phyloP scores from a whole-genome alignment of 2,797 vertebrate genomes.

The Danio albolineatus region DNA sequence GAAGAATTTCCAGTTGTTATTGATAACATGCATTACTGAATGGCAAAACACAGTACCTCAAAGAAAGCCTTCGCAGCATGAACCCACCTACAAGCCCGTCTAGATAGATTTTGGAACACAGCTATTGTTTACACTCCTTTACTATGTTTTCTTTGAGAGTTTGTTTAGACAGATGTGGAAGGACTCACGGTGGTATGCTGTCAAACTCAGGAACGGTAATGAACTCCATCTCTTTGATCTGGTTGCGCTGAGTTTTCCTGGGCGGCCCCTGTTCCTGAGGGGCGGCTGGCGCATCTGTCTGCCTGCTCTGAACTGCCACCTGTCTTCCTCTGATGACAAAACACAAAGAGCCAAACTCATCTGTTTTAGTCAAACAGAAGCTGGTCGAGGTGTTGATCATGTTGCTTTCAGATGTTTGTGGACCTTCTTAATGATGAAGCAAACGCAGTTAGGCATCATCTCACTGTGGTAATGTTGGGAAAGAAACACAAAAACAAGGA shows the following conservation, averaged over 20 bases:
- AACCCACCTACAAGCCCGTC: background rate
- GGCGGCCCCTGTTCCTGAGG: slow-evolving; percentile 50
- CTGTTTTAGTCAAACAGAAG: slow-evolving; percentile 17
- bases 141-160: slow-evolving; percentile 10
- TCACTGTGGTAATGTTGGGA: background rate
- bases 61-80: background rate
- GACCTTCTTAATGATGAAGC: slow-evolving; percentile 10
- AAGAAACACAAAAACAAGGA: background rate
- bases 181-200: slow-evolving; percentile 78
- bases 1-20: background rate
- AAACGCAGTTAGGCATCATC: background rate
- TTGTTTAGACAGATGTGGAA: slow-evolving; percentile 11
- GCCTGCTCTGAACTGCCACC: slow-evolving; percentile 40
- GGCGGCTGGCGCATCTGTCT: slow-evolving; percentile 37
- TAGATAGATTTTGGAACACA: slow-evolving; percentile 1
- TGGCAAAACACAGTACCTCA: background rate
- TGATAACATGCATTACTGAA: background rate
- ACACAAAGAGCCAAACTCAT: slow-evolving; percentile 17
- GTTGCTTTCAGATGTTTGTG: background rate
- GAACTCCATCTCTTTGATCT: slow-evolving; percentile 70
- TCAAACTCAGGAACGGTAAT: slow-evolving; percentile 78
- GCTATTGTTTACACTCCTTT: slow-evolving; percentile 12
- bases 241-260: slow-evolving; percentile 63
- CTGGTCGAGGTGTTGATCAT: background rate
- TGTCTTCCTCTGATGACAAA: slow-evolving; percentile 60